Evolutionary conservation across 2,888 invertebrate genomes (phyloP).

Genomic region (Spisula subtruncata): DNA sequence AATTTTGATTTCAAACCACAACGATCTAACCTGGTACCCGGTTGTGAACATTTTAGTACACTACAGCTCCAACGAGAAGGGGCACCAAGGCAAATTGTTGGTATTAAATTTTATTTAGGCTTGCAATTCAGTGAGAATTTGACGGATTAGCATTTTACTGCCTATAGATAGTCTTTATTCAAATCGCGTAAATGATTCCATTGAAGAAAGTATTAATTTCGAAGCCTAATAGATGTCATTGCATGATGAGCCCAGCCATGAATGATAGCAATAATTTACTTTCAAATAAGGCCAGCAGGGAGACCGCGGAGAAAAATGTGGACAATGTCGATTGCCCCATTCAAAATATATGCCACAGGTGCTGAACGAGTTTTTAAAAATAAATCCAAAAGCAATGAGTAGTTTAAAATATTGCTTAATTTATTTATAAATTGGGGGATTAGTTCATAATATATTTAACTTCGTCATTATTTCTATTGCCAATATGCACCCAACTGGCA

Average conservation of each 20-base stretch:
- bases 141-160: conserved; percentile 62
- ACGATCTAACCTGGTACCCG: background rate
- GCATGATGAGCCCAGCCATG: conserved; percentile 40
- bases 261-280: conserved; percentile 48
- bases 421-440: conserved; percentile 25
- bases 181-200: conserved; percentile 54
- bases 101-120: conserved; percentile 70
- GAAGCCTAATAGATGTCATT: conserved; percentile 57
- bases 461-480: background rate
- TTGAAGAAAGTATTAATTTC: conserved; percentile 58
- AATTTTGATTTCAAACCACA: conserved; percentile 36
- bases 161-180: conserved; percentile 56
- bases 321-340: conserved; percentile 37
- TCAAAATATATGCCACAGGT: conserved; percentile 42
- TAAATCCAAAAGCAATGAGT: conserved; percentile 12
- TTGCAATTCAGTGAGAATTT: conserved; percentile 64
- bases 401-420: conserved; percentile 22
- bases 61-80: background rate
- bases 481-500: conserved; percentile 22
- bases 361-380: conserved; percentile 33
- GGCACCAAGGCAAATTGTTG: conserved; percentile 42
- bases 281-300: conserved; percentile 43
- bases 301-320: conserved; percentile 10
- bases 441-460: conserved; percentile 20
- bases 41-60: background rate